Evolutionary conservation across 2,797 vertebrate species (phyloP).

Genomic region (Smutsia temminckii): DNA sequence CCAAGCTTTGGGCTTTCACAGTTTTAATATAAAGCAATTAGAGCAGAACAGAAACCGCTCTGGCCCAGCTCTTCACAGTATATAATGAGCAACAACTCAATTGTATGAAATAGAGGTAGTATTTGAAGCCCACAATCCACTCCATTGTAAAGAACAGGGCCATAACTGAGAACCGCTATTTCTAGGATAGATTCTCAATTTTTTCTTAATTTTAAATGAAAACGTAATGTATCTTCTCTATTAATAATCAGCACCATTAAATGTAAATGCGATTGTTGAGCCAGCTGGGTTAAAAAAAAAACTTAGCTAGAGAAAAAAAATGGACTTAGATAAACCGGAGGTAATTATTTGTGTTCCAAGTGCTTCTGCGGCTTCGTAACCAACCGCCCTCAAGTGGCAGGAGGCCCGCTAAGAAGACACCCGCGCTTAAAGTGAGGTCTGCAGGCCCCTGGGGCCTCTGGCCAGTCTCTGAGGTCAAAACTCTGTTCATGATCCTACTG

Average conservation of each 20-base stretch:
- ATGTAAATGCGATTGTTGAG: background rate
- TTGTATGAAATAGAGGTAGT: background rate
- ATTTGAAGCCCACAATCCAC: background rate
- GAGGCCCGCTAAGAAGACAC: accelerated
- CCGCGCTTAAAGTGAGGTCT: background rate
- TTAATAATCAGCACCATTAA: background rate
- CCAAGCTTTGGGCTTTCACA: background rate
- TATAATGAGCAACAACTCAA: background rate
- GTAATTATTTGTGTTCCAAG: background rate
- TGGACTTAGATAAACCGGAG: background rate
- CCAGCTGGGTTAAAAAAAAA: background rate
- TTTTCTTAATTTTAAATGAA: slow-evolving; percentile 28
- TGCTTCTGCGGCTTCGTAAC: background rate
- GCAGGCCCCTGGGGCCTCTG: background rate
- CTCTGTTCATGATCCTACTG: background rate
- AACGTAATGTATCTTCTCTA: background rate
- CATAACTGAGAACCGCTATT: background rate
- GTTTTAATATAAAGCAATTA: slow-evolving; percentile 33
- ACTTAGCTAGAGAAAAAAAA: background rate
- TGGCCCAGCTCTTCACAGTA: background rate
- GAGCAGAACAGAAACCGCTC: background rate
- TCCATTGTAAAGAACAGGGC: background rate
- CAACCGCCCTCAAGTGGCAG: background rate
- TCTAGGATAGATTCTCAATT: background rate
- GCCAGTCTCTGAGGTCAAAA: background rate